These are phyloP conservation scores for Eidolon dupreanum DNA, from an alignment of 2,797 vertebrate genomes.

Conservation along the genomic window DNA sequence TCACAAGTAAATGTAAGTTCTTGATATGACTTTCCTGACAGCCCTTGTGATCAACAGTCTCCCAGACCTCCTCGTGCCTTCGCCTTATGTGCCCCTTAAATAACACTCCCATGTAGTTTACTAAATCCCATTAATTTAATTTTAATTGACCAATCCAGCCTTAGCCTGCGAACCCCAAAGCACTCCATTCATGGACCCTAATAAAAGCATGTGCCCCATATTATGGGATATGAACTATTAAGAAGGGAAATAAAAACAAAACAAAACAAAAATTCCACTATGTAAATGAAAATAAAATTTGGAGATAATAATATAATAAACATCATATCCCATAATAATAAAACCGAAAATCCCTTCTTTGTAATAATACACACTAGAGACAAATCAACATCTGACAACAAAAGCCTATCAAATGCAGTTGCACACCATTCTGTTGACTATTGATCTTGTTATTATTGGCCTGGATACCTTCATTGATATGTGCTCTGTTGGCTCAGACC, in stretches of 20 bases:
- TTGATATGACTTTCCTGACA: neutral
- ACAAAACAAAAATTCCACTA: neutral
- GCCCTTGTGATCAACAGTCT: neutral
- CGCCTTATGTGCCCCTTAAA: neutral
- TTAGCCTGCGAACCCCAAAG: neutral
- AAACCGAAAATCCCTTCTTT: neutral
- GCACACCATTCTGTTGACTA: neutral
- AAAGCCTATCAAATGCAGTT: neutral
- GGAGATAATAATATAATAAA: neutral
- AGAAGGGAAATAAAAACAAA: neutral
- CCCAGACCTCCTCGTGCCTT: neutral
- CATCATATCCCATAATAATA: neutral
- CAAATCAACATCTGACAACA: neutral
- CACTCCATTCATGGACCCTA: neutral
- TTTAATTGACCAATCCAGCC: neutral
- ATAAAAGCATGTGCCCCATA: neutral
- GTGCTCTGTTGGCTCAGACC: neutral
- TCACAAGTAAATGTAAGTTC: neutral
- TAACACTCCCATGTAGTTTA: neutral
- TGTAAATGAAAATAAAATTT: neutral
- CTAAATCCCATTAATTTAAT: neutral
- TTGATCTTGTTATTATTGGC: neutral
- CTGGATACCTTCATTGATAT: neutral
- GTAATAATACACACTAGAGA: neutral
- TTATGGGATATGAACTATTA: neutral